Conservation (phyloP, 2,888 invertebrate species). For the Empis stercorea region DNA sequence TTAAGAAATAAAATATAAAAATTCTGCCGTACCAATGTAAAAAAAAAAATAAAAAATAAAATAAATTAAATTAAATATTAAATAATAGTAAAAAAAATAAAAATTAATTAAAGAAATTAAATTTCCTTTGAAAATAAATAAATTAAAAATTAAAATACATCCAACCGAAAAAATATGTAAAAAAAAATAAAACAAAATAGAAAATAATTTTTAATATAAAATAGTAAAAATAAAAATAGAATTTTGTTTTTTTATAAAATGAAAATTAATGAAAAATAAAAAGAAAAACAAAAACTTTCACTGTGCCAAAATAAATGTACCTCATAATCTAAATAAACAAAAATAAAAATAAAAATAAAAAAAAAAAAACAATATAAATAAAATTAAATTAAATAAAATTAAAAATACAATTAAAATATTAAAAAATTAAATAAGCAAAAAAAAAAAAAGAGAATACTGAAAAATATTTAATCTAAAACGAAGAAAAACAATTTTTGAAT, state of each 20-base stretch:
- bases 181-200: slow-evolving; percentile 4
- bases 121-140: slow-evolving; percentile 2
- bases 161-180: slow-evolving; percentile 1
- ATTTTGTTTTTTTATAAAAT: slow-evolving; percentile 1
- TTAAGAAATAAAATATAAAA: slow-evolving; percentile 10
- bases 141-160: slow-evolving; percentile 10
- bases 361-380: background rate
- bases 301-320: slow-evolving; percentile 72
- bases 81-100: background rate
- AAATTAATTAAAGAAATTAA: slow-evolving; percentile 4
- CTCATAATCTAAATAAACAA: slow-evolving; percentile 45
- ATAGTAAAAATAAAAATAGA: slow-evolving; percentile 36
- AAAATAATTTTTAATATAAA: slow-evolving; percentile 27
- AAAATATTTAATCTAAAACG: slow-evolving; percentile 4
- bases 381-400: slow-evolving; percentile 4
- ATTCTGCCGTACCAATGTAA: slow-evolving; percentile 16
- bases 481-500: background rate
- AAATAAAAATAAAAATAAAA: slow-evolving; percentile 13
- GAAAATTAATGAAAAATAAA: slow-evolving; percentile 28
- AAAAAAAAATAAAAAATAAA: slow-evolving; percentile 1
- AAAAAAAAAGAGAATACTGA: slow-evolving; percentile 11
- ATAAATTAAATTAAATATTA: background rate
- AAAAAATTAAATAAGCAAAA: slow-evolving; percentile 8
- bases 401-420: slow-evolving; percentile 5
- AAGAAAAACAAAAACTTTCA: slow-evolving; percentile 47